Conservation (phyloP, 2,797 vertebrate genomes). For the Coregonus sp. region DNA sequence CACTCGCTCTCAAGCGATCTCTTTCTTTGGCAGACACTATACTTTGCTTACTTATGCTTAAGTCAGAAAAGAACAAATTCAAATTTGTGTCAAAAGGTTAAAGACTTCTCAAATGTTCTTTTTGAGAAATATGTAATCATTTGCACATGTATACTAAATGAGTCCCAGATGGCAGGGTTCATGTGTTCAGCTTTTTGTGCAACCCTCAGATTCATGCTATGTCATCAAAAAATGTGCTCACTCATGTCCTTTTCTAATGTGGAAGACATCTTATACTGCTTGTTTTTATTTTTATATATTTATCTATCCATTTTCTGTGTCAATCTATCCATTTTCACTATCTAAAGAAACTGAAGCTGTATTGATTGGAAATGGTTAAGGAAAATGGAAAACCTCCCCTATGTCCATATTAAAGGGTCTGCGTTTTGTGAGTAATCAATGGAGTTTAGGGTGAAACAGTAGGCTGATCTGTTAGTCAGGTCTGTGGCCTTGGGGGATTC, state of each 20-base stretch:
- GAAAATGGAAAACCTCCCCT: constrained; percentile 31
- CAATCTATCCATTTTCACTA: constrained; percentile 29
- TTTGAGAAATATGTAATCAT: constrained; percentile 72
- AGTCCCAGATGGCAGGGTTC: constrained; percentile 74
- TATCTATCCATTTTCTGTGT: constrained; percentile 40
- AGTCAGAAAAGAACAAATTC: constrained; percentile 58
- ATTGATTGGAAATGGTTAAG: constrained; percentile 52
- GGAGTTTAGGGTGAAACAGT: constrained; percentile 40
- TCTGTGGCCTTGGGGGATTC: background rate
- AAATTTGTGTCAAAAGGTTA: constrained; percentile 69
- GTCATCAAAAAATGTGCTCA: constrained; percentile 64
- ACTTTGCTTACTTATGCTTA: no score
- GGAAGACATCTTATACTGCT: constrained; percentile 37
- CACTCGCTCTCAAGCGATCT: no score
- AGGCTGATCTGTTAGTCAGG: constrained; percentile 21
- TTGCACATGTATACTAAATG: constrained; percentile 68
- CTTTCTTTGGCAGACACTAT: no score
- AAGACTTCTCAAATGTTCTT: constrained; percentile 69
- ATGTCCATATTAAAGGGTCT: constrained; percentile 34
- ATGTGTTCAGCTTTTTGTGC: constrained; percentile 56
- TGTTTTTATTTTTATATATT: constrained; percentile 39
- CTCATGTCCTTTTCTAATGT: constrained; percentile 48
- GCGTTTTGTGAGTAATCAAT: constrained; percentile 59
- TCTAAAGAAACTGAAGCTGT: constrained; percentile 12
- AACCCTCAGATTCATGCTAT: constrained; percentile 56